Conservation (phyloP, 2,113 vertebrate genomes). For the Nibea albiflora region DNA sequence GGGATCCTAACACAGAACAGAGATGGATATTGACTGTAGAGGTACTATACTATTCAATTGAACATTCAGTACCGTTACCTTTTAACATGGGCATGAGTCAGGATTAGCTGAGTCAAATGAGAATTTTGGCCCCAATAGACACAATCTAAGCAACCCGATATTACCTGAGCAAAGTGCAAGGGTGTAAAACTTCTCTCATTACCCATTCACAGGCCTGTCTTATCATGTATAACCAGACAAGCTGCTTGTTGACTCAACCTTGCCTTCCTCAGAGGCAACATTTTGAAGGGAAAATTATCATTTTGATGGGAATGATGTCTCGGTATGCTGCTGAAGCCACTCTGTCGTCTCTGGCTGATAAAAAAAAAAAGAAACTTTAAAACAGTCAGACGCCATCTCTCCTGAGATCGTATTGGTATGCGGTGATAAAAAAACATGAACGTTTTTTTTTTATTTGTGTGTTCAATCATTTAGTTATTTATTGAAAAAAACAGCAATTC, state of each 20-base stretch:
- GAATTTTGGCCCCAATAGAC: conserved; percentile 33
- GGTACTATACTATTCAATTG: not conserved
- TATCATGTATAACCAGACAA: conserved; percentile 77
- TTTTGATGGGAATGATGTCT: conserved; percentile 76
- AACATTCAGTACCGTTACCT: conserved; percentile 28
- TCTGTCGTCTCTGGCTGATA: conserved; percentile 62
- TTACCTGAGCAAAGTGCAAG: conserved; percentile 52
- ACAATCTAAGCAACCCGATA: conserved; percentile 40
- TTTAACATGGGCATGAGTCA: conserved; percentile 25
- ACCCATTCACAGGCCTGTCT: conserved; percentile 59
- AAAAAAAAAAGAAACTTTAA: conserved; percentile 34
- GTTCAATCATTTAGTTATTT: conserved; percentile 42
- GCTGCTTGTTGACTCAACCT: conserved; percentile 77
- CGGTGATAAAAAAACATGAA: conserved; percentile 45
- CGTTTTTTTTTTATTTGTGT: conserved; percentile 33
- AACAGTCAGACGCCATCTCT: conserved; percentile 52
- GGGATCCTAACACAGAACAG: conserved; percentile 1
- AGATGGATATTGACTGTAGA: conserved; percentile 24
- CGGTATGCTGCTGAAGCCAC: conserved; percentile 54
- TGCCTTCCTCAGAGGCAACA: conserved; percentile 66
- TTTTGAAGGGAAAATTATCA: conserved; percentile 71
- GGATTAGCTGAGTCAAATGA: conserved; percentile 47
- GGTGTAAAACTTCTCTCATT: conserved; percentile 66
- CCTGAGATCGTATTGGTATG: conserved; percentile 51
- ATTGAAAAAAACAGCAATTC: conserved; percentile 31